phyloP scores from a whole-genome alignment of 2,888 invertebrate species.

The Chymomyza amoena region DNA sequence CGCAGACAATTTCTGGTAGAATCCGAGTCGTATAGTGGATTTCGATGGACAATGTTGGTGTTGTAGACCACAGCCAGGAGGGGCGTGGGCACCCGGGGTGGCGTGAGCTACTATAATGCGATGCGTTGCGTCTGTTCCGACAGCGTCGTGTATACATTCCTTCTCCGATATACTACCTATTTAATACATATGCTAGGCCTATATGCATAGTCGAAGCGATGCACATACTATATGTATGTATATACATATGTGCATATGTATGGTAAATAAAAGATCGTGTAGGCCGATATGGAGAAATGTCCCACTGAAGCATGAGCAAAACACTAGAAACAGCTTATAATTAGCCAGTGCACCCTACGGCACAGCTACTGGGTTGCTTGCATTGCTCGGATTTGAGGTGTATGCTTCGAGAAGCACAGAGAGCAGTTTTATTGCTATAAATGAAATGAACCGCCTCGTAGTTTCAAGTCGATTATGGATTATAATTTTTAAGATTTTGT shows the following conservation, averaged over 20 bases:
- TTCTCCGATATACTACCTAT: constrained; percentile 12
- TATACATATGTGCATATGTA: no score
- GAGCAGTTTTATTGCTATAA: not conserved
- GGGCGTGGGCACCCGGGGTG: constrained; percentile 31
- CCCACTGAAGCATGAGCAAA: constrained; percentile 48
- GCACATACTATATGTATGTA: constrained; percentile 4
- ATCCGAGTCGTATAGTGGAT: constrained; percentile 70
- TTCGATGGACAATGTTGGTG: constrained; percentile 47
- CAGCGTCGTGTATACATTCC: constrained; percentile 3
- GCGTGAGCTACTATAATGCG: constrained; percentile 63
- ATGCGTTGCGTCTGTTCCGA: constrained; percentile 60
- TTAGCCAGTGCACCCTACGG: constrained; percentile 12
- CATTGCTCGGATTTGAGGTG: not conserved
- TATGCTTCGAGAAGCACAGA: not conserved
- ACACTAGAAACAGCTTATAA: constrained; percentile 37
- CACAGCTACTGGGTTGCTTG: not conserved
- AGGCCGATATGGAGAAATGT: constrained; percentile 56
- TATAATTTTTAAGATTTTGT: no score
- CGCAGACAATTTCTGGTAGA: constrained; percentile 21
- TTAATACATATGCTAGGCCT: constrained; percentile 8
- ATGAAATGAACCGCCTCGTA: no score
- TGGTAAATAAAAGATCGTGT: constrained; percentile 33
- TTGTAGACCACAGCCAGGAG: constrained; percentile 16
- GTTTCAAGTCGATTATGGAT: no score
- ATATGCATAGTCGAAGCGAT: constrained; percentile 4